Percentiles rank a stretch among this genome's conserved stretches.
Conservation (phyloP, 2,113 vertebrate genomes). For the Bufo bufo region DNA sequence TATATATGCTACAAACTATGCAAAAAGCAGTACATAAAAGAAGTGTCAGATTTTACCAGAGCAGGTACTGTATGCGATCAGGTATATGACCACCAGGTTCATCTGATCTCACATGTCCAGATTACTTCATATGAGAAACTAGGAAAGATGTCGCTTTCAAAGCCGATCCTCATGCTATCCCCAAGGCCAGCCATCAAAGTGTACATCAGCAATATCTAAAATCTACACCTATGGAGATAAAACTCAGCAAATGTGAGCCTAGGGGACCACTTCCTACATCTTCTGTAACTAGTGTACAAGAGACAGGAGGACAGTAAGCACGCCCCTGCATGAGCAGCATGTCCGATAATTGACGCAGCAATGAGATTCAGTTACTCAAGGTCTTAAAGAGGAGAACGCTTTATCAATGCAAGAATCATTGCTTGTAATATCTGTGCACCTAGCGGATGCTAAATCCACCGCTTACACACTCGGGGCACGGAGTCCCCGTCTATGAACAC, state of each 20-base stretch:
- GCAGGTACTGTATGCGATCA: not conserved
- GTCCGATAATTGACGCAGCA: not conserved
- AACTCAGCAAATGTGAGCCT: too few relatives aligned
- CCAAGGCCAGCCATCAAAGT: too few relatives aligned
- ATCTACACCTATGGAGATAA: too few relatives aligned
- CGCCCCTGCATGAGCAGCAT: not conserved
- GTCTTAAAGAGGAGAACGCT: slow-evolving; percentile 62
- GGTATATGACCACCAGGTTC: not conserved
- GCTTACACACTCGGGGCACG: not conserved
- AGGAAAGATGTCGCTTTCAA: too few relatives aligned
- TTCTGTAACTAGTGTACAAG: too few relatives aligned
- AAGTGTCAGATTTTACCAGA: too few relatives aligned
- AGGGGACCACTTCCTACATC: too few relatives aligned
- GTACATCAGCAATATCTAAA: too few relatives aligned
- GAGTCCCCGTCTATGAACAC: not conserved
- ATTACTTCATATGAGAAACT: too few relatives aligned
- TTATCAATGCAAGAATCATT: slow-evolving; percentile 59
- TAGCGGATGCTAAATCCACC: slow-evolving; percentile 30
- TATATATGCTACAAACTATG: too few relatives aligned
- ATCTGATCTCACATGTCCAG: not conserved
- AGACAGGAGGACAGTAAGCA: not conserved
- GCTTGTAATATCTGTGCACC: slow-evolving; percentile 38
- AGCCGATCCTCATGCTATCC: too few relatives aligned
- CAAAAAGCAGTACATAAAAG: too few relatives aligned
- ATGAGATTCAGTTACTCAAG: slow-evolving; percentile 59